These are phyloP conservation scores for Scaptomyza graminum DNA, from an alignment of 1,140 invertebrate species.

Conservation along the genomic window DNA sequence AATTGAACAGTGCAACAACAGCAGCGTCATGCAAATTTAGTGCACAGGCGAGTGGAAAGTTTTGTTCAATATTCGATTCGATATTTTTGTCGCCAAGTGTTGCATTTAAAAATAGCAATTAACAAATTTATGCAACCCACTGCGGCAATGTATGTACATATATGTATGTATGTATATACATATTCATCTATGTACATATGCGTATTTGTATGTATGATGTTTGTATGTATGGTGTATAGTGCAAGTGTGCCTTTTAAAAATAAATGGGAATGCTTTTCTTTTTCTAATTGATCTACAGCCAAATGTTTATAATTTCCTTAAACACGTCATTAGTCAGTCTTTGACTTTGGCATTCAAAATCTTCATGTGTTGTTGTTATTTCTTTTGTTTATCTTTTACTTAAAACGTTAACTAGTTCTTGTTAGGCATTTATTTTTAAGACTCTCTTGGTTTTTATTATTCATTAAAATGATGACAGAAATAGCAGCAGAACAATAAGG, in stretches of 20 bases:
- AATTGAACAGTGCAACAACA: slow-evolving; percentile 69
- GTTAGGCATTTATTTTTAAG: background rate
- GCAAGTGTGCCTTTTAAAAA: slow-evolving; percentile 41
- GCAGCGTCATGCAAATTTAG: slow-evolving; percentile 55
- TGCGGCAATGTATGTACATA: slow-evolving; percentile 23
- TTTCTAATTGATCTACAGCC: slow-evolving; percentile 44
- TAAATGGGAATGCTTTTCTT: slow-evolving; percentile 30
- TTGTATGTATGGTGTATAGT: no score
- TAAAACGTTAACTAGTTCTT: slow-evolving; percentile 1
- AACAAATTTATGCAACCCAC: slow-evolving; percentile 73
- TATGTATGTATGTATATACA: background rate
- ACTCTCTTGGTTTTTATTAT: slow-evolving; percentile 10
- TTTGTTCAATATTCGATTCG: slow-evolving; percentile 58
- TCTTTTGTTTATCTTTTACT: background rate
- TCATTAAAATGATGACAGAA: slow-evolving; percentile 12
- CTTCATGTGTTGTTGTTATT: background rate
- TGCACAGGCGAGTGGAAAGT: slow-evolving; percentile 70
- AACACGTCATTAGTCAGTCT: slow-evolving; percentile 22
- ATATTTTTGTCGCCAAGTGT: slow-evolving; percentile 59
- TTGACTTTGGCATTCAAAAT: slow-evolving; percentile 28
- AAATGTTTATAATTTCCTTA: slow-evolving; percentile 46
- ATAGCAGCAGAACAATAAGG: slow-evolving; percentile 10
- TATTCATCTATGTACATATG: no score
- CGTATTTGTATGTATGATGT: background rate
- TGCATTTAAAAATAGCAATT: slow-evolving; percentile 73